Evolutionary conservation across 2,113 vertebrate genomes (phyloP).

Genomic region (Paramisgurnus dabryanus): DNA sequence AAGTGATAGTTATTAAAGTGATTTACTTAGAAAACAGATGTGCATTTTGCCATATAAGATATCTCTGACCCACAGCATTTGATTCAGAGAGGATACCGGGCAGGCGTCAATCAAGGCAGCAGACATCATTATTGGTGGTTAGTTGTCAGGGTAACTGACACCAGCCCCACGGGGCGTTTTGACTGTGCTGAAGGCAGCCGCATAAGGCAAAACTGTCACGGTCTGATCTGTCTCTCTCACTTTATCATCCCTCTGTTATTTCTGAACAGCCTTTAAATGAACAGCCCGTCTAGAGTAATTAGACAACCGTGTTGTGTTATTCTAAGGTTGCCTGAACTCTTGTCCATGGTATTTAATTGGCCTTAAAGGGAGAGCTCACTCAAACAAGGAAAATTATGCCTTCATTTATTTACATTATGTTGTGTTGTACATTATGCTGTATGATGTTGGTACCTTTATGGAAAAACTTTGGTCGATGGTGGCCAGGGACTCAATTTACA

Average conservation of each 20-base stretch:
- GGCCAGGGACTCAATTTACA: too few species aligned
- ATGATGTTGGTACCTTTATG: neutral
- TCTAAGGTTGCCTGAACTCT: neutral
- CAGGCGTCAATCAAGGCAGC: constrained; percentile 53
- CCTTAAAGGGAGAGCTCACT: neutral
- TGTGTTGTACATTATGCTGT: neutral
- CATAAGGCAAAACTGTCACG: constrained; percentile 11
- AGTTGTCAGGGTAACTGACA: constrained; percentile 54
- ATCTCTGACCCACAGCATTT: neutral
- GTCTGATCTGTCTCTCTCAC: neutral
- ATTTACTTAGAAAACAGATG: constrained; percentile 9
- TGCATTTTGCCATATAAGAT: neutral
- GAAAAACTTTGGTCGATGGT: too few species aligned
- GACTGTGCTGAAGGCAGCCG: constrained; percentile 32
- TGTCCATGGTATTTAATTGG: neutral
- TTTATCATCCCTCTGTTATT: neutral
- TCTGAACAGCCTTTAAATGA: constrained; percentile 17
- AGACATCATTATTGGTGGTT: constrained; percentile 41
- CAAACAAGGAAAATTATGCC: neutral
- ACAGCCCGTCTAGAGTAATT: neutral
- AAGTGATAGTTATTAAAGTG: constrained; percentile 30
- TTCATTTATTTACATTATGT: neutral
- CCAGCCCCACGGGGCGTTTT: constrained; percentile 33
- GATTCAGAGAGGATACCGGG: constrained; percentile 40
- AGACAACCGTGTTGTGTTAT: neutral